A percentile compares a stretch with the other conserved stretches of the same genome.
Conservation (phyloP, 2,797 vertebrate genomes). For the Gymnopithys bicolor region DNA sequence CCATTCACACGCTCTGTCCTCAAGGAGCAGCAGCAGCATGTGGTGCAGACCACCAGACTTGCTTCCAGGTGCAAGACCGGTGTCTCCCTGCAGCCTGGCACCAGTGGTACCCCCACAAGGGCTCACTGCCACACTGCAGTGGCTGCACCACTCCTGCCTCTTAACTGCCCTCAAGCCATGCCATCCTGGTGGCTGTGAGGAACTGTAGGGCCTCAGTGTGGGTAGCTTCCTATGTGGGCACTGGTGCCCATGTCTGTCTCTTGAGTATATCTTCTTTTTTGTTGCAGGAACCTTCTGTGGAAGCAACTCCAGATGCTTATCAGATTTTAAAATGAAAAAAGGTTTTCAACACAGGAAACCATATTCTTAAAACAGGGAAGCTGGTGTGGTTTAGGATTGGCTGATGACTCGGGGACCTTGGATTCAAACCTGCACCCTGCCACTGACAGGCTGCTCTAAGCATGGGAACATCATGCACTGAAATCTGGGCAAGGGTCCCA, state of each 20-base stretch:
- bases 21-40: background rate
- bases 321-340: background rate
- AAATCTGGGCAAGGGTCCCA: background rate
- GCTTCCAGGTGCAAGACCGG: rapidly evolving
- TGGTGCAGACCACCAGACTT: background rate
- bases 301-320: background rate
- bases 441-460: background rate
- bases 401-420: background rate
- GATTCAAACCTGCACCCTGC: background rate
- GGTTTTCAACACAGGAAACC: background rate
- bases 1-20: rapidly evolving
- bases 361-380: background rate
- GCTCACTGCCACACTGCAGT: rapidly evolving
- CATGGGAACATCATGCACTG: rapidly evolving
- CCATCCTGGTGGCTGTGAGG: background rate
- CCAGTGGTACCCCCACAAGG: background rate
- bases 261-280: background rate
- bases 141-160: background rate
- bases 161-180: background rate
- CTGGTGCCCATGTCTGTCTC: rapidly evolving
- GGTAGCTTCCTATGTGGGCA: rapidly evolving
- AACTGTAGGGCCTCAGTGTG: background rate
- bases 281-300: rapidly evolving
- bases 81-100: rapidly evolving
- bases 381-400: background rate